Conservation (phyloP, 2,888 invertebrate genomes). For the Mylabris sibirica region DNA sequence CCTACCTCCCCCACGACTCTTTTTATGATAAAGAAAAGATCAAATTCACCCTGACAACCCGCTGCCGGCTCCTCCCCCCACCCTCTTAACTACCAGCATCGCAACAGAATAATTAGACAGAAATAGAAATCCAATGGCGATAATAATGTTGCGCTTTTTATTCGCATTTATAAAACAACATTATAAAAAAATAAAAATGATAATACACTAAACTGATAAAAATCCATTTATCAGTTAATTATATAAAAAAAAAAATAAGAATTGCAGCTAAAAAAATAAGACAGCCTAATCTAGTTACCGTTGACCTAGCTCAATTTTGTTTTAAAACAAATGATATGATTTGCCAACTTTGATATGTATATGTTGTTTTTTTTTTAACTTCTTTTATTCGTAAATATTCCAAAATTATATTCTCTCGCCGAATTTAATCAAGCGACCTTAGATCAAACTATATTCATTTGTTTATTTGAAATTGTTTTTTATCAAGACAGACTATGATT, state of each 20-base stretch:
- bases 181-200: background rate
- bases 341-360: conserved; percentile 10
- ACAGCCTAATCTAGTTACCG: conserved; percentile 35
- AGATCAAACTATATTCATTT: background rate
- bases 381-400: too few species aligned
- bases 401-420: background rate
- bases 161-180: background rate
- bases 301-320: conserved; percentile 36
- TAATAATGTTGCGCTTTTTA: too few species aligned
- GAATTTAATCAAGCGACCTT: background rate
- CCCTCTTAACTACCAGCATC: background rate
- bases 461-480: background rate
- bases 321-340: conserved; percentile 18
- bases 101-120: background rate
- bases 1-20: background rate
- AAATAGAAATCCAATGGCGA: too few species aligned
- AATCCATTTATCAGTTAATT: conserved; percentile 16
- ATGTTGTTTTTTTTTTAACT: conserved; percentile 9
- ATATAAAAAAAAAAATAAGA: background rate
- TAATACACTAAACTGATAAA: conserved; percentile 16
- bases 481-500: background rate
- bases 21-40: conserved; percentile 60
- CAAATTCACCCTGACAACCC: conserved; percentile 60
- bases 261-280: background rate
- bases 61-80: background rate